These are phyloP conservation scores for Andricus grossulariae DNA, from an alignment of 1,140 invertebrate species.

Conservation along the genomic window DNA sequence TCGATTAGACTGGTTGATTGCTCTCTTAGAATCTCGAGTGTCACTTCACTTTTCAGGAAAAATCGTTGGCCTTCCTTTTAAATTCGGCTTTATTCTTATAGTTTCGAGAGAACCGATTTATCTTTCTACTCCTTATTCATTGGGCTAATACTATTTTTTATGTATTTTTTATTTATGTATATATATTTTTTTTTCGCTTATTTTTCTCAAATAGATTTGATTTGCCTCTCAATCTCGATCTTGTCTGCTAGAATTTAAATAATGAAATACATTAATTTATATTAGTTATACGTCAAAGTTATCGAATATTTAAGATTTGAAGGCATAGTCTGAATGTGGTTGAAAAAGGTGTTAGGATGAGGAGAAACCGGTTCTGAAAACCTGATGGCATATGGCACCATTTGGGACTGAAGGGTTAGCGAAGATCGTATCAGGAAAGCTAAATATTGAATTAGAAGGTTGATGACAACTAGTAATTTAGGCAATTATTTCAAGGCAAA, in stretches of 20 bases:
- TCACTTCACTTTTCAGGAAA: slow-evolving; percentile 23
- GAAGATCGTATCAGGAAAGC: slow-evolving; percentile 19
- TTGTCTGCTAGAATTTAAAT: slow-evolving; percentile 7
- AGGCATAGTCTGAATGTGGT: too few relatives aligned
- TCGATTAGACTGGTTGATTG: slow-evolving; percentile 26
- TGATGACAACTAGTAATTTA: slow-evolving; percentile 14
- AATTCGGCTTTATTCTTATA: slow-evolving; percentile 3
- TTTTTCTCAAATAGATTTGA: too few relatives aligned
- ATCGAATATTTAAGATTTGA: neutral
- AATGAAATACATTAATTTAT: neutral
- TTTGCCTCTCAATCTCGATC: neutral
- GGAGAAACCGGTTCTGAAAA: neutral
- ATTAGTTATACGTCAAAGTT: neutral
- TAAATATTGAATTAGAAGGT: slow-evolving; percentile 13
- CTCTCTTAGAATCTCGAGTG: slow-evolving; percentile 18
- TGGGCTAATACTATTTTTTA: neutral
- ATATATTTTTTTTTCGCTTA: too few relatives aligned
- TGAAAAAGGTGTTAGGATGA: neutral
- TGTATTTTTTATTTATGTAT: too few relatives aligned
- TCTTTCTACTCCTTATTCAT: neutral
- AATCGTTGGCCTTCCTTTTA: neutral
- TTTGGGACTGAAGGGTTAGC: slow-evolving; percentile 4
- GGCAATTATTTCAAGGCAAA: slow-evolving; percentile 13
- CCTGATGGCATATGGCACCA: slow-evolving; percentile 15
- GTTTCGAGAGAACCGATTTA: neutral